Conservation (phyloP, 2,797 vertebrate genomes). For the Coreius guichenoti region DNA sequence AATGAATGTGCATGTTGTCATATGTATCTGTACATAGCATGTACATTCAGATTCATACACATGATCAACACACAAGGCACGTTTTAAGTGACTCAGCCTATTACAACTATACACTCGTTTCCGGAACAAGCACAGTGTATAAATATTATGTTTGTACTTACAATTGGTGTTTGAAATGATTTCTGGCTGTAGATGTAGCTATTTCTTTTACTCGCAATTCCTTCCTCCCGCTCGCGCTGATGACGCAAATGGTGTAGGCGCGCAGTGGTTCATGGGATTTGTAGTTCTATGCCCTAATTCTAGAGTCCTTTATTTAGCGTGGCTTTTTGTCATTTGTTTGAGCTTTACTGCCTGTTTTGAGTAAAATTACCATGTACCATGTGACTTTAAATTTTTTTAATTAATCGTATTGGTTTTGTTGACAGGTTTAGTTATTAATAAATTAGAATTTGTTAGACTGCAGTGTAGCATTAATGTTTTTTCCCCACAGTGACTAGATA, state of each 20-base stretch:
- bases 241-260: slow-evolving; percentile 25
- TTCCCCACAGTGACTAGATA: neutral
- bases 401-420: neutral
- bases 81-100: neutral
- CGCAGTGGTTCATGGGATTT: slow-evolving; percentile 47
- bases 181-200: neutral
- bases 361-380: neutral
- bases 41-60: neutral
- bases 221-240: slow-evolving; percentile 57
- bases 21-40: neutral
- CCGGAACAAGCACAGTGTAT: neutral
- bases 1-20: neutral
- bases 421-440: too few species aligned
- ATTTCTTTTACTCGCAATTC: slow-evolving; percentile 3
- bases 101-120: neutral
- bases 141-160: slow-evolving; percentile 19
- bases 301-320: fast-evolving
- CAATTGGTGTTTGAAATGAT: neutral
- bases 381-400: too few species aligned
- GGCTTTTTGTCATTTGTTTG: neutral
- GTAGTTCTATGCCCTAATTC: slow-evolving; percentile 28
- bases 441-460: neutral
- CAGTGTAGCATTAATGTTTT: neutral
- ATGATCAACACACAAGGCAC: neutral
- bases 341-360: neutral